Base-by-base conservation (phyloP, 1,140 invertebrate species). In the Lordiphosa collinella region DNA sequence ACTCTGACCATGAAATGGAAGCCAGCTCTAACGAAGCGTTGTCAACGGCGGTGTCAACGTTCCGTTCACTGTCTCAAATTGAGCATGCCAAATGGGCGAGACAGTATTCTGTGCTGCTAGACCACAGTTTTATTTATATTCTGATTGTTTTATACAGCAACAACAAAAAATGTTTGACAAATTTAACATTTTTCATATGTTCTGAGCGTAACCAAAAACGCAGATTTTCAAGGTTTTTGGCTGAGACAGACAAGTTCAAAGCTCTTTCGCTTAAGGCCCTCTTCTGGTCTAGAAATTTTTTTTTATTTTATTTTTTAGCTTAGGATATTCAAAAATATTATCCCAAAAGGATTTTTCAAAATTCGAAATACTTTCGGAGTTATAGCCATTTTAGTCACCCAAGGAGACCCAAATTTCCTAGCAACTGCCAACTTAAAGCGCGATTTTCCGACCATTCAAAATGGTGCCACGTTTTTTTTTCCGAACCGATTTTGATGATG, bases 41-140 rank as follows among this genome's bases (percentile, higher is more conserved):
- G 43, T 40, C 51, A 43, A 56, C 25, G 36, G 31, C 67, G 47
- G 22, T 65, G 76, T 75, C 70, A 62, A 56, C 65, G 75, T 58
- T 67, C 74, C 76, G 43, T 50, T 53, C 51, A 70, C 52, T 67
- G 76, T 55, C 63, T 63, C 55, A 72, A 84, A 84, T 82, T 82
- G 67, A 76, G 76, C 76, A 58, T 82, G 71, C 57, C 65, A 68
- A 82, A 84, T 80, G 55, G 48, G 43, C 49, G 43, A 60, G 52
- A 59, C 55, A 67, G 29, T 12, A 29, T 29, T 12, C 29, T 10
- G n/a, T 11, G 12, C 22, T 49, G 9, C 12, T 13, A 37, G 25
- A 29, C 6, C 38, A 36, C 11, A 38, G 18, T 11, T 54, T 18
- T 11, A 10, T 8, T 7, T 34, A n/a, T 52, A 34, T 31, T 54